A percentile compares a stretch with the other conserved stretches of the same genome.
Evolutionary conservation across 2,113 vertebrate species (phyloP).

Genomic region (Loxodonta africana): DNA sequence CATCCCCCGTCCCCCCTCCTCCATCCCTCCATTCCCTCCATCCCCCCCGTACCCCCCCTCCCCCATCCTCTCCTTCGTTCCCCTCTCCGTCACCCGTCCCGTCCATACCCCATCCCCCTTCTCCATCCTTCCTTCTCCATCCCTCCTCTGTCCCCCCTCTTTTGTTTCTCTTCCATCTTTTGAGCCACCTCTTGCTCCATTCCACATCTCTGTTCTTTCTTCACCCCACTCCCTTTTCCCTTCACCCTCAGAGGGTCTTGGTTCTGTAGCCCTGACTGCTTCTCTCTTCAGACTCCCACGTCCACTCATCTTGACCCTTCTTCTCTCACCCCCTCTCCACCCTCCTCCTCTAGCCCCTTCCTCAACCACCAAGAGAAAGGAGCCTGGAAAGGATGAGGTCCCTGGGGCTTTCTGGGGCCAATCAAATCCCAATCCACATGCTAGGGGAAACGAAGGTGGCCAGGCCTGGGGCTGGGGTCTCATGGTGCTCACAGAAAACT

Average conservation of each 20-base stretch:
- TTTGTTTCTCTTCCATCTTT: background rate
- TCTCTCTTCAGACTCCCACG: background rate
- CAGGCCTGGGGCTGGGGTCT: background rate
- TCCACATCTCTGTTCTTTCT: accelerated
- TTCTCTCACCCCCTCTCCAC: background rate
- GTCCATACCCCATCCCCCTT: too few species aligned
- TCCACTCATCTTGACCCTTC: background rate
- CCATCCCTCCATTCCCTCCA: too few species aligned
- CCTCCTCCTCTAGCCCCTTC: background rate
- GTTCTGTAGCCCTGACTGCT: background rate
- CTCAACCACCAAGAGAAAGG: background rate
- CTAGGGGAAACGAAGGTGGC: background rate
- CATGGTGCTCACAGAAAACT: background rate
- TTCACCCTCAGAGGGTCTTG: background rate
- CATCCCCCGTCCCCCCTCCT: too few species aligned
- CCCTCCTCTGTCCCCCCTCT: background rate
- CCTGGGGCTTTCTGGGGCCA: background rate
- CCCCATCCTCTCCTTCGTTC: too few species aligned
- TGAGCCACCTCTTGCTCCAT: accelerated
- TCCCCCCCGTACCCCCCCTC: background rate
- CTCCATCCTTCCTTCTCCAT: too few species aligned
- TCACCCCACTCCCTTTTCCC: background rate
- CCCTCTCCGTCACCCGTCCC: background rate
- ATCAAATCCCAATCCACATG: background rate
- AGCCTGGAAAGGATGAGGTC: background rate